Evolutionary conservation across 2,113 vertebrate genomes (phyloP).

Genomic region (Muscicapa adusta): DNA sequence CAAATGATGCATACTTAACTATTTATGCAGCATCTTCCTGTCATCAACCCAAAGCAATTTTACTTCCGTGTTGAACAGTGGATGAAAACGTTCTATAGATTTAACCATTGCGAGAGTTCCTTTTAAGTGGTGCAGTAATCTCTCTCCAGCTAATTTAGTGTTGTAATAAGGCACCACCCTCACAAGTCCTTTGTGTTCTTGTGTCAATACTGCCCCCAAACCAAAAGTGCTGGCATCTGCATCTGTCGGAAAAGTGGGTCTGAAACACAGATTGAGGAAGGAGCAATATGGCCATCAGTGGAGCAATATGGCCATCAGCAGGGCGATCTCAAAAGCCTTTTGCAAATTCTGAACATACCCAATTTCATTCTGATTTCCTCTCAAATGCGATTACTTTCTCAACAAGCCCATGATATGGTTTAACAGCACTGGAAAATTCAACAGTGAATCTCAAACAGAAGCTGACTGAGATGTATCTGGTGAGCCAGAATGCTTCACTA

Average conservation of each 20-base stretch:
- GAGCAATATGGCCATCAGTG: background rate
- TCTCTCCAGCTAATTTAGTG: slow-evolving; percentile 60
- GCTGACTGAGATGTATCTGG: background rate
- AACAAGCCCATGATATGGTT: background rate
- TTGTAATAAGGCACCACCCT: slow-evolving; percentile 66
- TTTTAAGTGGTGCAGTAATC: slow-evolving; percentile 61
- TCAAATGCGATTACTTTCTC: background rate
- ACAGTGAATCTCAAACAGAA: background rate
- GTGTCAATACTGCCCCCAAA: slow-evolving; percentile 69
- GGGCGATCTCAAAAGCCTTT: background rate
- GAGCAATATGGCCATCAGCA: background rate
- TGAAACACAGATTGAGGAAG: background rate
- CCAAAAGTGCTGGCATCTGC: slow-evolving; percentile 63
- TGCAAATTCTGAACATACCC: background rate
- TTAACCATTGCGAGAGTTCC: slow-evolving; percentile 60
- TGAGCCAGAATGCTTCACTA: background rate
- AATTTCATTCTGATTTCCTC: background rate
- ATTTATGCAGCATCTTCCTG: slow-evolving; percentile 69
- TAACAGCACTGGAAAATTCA: background rate
- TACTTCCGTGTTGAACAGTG: slow-evolving; percentile 59
- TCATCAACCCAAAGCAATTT: slow-evolving; percentile 68
- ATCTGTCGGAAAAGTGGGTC: slow-evolving; percentile 51
- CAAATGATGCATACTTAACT: slow-evolving; percentile 67
- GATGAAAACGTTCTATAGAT: slow-evolving; percentile 62
- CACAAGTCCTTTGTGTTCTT: slow-evolving; percentile 59